Evolutionary conservation across 2,797 vertebrate species (phyloP).

Genomic region (Crypturellus tataupa): DNA sequence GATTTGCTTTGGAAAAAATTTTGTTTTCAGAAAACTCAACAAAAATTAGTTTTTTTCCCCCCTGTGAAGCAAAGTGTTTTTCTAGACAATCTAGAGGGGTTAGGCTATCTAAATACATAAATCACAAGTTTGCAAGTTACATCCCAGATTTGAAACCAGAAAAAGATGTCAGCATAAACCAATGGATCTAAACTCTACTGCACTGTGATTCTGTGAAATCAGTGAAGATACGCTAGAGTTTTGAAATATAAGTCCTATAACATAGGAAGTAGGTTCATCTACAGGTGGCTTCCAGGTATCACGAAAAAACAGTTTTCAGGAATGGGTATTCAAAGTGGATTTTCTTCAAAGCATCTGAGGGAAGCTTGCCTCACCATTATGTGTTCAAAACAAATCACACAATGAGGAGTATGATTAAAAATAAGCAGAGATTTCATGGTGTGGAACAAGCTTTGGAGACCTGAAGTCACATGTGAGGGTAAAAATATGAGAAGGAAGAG

Average conservation of each 20-base stretch:
- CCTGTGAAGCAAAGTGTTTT: neutral
- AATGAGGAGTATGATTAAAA: neutral
- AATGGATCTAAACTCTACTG: neutral
- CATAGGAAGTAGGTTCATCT: neutral
- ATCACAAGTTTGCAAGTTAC: neutral
- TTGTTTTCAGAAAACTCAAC: neutral
- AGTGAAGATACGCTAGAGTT: neutral
- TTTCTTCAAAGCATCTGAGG: constrained; percentile 6
- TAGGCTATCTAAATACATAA: neutral
- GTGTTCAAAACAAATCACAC: neutral
- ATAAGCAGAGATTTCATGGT: neutral
- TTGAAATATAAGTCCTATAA: constrained; percentile 11
- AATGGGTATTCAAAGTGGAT: neutral
- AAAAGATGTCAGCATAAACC: neutral
- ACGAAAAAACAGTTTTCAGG: neutral
- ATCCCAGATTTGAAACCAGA: neutral
- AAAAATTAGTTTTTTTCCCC: neutral
- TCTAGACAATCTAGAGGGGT: neutral
- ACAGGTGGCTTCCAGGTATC: neutral
- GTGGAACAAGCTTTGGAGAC: neutral
- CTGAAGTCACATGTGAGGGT: neutral
- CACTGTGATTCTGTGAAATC: neutral
- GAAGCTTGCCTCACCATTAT: neutral
- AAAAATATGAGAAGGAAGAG: neutral
- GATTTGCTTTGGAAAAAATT: neutral